Evolutionary conservation across 1,140 invertebrate species (phyloP).

Genomic region (Samia ricini): DNA sequence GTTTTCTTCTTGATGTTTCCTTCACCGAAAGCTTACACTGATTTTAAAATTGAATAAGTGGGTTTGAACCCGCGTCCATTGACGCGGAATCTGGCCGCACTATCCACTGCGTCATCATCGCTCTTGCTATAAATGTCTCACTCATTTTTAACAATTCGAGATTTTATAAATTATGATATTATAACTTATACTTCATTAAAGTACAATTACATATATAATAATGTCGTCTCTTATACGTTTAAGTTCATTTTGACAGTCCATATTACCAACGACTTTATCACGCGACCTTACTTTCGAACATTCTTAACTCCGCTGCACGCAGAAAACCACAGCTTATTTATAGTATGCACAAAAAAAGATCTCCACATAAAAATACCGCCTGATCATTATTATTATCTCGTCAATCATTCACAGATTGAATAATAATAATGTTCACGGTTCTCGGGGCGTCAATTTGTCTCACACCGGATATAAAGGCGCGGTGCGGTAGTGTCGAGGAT

Average conservation of each 20-base stretch:
- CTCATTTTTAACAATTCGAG: too few species aligned
- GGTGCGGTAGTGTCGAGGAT: background rate
- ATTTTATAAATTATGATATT: too few species aligned
- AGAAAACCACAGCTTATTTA: background rate
- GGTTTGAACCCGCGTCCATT: too few species aligned
- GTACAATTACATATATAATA: too few species aligned
- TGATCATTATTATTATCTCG: background rate
- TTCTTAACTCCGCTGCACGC: background rate
- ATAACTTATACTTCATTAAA: too few species aligned
- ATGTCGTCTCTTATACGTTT: too few species aligned
- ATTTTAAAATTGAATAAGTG: too few species aligned
- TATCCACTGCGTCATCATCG: too few species aligned
- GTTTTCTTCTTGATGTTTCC: too few species aligned
- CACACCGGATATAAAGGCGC: conserved; percentile 3
- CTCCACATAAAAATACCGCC: background rate
- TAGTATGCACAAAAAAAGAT: background rate
- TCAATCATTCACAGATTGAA: conserved; percentile 11
- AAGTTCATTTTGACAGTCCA: background rate
- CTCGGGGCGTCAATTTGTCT: conserved; percentile 2
- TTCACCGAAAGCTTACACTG: too few species aligned
- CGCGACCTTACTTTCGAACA: background rate
- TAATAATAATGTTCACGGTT: conserved; percentile 1
- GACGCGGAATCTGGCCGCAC: too few species aligned
- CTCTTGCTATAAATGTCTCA: too few species aligned
- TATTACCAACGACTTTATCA: background rate